Conservation (phyloP, 37 sponge, comb jelly and placozoan species). For the Ephydatia muelleri region DNA sequence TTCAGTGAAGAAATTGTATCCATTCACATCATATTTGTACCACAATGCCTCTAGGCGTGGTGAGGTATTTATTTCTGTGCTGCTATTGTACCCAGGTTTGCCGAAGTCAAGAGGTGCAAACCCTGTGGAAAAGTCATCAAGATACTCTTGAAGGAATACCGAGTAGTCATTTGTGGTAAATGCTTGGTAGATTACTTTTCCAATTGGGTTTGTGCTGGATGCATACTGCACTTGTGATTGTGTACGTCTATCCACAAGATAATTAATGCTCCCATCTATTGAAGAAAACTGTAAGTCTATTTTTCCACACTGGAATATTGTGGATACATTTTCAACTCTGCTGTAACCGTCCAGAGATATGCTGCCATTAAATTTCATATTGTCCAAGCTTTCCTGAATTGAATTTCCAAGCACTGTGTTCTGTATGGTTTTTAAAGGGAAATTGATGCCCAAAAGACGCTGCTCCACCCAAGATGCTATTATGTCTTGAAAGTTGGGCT, state of each 20-base stretch:
- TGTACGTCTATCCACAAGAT: slow-evolving; percentile 12
- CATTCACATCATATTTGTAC: slow-evolving; percentile 5
- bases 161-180: slow-evolving; percentile 42
- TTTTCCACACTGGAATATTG: slow-evolving; percentile 14
- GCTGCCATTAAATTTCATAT: slow-evolving; percentile 40
- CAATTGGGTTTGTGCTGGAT: slow-evolving; percentile 19
- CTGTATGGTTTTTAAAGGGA: slow-evolving; percentile 42
- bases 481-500: slow-evolving; percentile 46
- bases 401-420: slow-evolving; percentile 40
- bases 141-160: slow-evolving; percentile 27
- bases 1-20: background rate
- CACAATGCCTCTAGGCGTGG: slow-evolving; percentile 20
- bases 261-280: slow-evolving; percentile 19
- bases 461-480: slow-evolving; percentile 73
- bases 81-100: slow-evolving; percentile 53
- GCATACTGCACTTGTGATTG: slow-evolving; percentile 5
- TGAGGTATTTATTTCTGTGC: background rate
- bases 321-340: background rate
- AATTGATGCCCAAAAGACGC: slow-evolving; percentile 50
- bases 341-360: slow-evolving; percentile 28
- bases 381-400: slow-evolving; percentile 15
- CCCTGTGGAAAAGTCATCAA: background rate
- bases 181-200: slow-evolving; percentile 38
- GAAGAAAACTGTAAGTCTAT: slow-evolving; percentile 37
- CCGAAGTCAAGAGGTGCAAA: slow-evolving; percentile 55